Evolutionary conservation across 2,797 vertebrate species (phyloP).

Genomic region (Stomatorhinus walkeri): DNA sequence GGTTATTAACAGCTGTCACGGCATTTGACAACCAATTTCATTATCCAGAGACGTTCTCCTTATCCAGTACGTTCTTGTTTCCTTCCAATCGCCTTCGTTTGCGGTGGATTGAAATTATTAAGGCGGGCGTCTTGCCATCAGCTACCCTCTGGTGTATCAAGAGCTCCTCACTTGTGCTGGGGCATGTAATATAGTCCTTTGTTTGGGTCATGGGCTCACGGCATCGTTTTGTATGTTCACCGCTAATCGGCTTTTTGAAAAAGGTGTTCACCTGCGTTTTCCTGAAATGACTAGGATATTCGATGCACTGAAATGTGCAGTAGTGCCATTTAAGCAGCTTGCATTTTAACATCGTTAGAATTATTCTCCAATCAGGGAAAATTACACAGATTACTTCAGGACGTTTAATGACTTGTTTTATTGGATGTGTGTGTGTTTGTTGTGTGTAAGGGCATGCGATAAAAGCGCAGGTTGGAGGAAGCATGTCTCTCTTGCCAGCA

Average conservation of each 20-base stretch:
- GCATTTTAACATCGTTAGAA: neutral
- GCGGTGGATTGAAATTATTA: neutral
- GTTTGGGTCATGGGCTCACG: neutral
- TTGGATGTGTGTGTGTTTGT: conserved; percentile 4
- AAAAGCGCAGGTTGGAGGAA: neutral
- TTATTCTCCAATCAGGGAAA: neutral
- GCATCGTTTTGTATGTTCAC: neutral
- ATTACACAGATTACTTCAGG: neutral
- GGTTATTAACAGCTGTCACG: conserved; percentile 47
- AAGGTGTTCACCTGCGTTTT: neutral
- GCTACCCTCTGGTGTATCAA: neutral
- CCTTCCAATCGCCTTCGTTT: conserved; percentile 20
- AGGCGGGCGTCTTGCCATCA: neutral
- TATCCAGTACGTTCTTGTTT: conserved; percentile 38
- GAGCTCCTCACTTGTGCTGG: too few species aligned
- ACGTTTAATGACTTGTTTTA: neutral
- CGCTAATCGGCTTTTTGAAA: neutral
- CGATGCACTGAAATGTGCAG: neutral
- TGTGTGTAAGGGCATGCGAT: neutral
- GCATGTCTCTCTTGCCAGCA: neutral
- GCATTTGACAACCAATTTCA: conserved; percentile 29
- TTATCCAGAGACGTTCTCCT: conserved; percentile 34
- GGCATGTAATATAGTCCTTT: neutral
- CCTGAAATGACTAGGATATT: neutral
- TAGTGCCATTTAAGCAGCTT: neutral